phyloP scores from a whole-genome alignment of 1,140 invertebrate species.

The Drosophila santomea region DNA sequence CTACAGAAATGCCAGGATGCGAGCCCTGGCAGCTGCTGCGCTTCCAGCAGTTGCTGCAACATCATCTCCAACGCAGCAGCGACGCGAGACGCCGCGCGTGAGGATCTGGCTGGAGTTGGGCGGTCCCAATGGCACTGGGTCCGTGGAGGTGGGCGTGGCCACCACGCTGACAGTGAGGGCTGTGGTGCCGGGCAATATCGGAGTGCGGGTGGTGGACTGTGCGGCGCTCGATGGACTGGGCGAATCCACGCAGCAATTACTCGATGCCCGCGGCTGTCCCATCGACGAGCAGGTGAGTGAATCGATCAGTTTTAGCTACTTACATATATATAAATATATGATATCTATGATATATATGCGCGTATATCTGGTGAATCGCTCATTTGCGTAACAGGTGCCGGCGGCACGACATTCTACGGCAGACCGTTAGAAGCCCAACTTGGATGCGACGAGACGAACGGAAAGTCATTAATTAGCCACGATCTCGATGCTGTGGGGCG shows the following conservation, averaged over 20 bases:
- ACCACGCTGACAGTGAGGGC: conserved; percentile 89
- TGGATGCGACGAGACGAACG: conserved; percentile 29
- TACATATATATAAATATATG: not conserved
- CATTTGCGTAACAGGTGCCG: conserved; percentile 54
- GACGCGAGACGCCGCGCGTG: conserved; percentile 74
- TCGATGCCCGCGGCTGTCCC: conserved; percentile 90
- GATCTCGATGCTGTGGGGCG: conserved; percentile 29
- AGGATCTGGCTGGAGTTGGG: conserved; percentile 90
- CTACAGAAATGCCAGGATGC: conserved; percentile 80
- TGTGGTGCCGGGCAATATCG: conserved; percentile 89
- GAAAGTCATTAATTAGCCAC: conserved; percentile 62
- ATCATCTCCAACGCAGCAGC: not conserved
- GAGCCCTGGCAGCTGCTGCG: conserved; percentile 54
- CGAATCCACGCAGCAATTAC: conserved; percentile 88
- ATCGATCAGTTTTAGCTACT: not conserved
- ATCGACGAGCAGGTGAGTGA: conserved; percentile 88
- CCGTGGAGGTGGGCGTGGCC: conserved; percentile 89
- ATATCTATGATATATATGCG: too few relatives aligned
- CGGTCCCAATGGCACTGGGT: conserved; percentile 84
- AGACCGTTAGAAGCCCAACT: conserved; percentile 10
- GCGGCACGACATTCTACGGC: conserved; percentile 36
- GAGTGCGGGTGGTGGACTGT: conserved; percentile 90
- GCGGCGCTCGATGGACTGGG: conserved; percentile 90
- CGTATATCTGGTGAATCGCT: not conserved
- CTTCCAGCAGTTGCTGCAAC: conserved; percentile 1